Percentiles rank a stretch among this genome's conserved stretches.
These are phyloP conservation scores for Girardinus metallicus DNA, from an alignment of 2,797 vertebrate species.

Conservation along the genomic window DNA sequence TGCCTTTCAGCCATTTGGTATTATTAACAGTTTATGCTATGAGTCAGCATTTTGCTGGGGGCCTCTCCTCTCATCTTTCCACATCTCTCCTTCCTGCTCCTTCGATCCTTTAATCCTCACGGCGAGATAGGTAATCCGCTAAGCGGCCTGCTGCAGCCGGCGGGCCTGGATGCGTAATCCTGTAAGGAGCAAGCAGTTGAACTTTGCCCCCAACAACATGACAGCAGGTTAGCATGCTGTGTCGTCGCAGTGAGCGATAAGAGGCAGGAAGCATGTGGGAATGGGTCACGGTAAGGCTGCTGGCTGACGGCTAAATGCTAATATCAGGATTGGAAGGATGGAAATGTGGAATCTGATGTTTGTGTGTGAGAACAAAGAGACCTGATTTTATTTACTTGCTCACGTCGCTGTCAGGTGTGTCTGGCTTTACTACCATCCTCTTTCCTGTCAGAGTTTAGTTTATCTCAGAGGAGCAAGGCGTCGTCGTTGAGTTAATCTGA, in stretches of 20 bases:
- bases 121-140: conserved; percentile 70
- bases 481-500: neutral
- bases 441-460: neutral
- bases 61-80: neutral
- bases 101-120: conserved; percentile 39
- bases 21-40: neutral
- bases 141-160: conserved; percentile 47
- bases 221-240: conserved; percentile 27
- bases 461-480: neutral
- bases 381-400: neutral
- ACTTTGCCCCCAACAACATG: conserved; percentile 73
- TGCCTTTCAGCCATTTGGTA: neutral
- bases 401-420: too few species aligned
- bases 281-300: conserved; percentile 73
- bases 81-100: neutral
- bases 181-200: conserved; percentile 65
- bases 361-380: neutral
- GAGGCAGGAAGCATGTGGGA: conserved; percentile 72
- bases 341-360: neutral
- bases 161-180: conserved; percentile 57
- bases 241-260: conserved; percentile 32
- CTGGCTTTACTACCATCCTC: neutral
- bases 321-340: neutral
- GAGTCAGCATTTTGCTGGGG: neutral
- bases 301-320: neutral